Conservation (phyloP, 1,140 invertebrate genomes). For the Archegozetes longisetosus region DNA sequence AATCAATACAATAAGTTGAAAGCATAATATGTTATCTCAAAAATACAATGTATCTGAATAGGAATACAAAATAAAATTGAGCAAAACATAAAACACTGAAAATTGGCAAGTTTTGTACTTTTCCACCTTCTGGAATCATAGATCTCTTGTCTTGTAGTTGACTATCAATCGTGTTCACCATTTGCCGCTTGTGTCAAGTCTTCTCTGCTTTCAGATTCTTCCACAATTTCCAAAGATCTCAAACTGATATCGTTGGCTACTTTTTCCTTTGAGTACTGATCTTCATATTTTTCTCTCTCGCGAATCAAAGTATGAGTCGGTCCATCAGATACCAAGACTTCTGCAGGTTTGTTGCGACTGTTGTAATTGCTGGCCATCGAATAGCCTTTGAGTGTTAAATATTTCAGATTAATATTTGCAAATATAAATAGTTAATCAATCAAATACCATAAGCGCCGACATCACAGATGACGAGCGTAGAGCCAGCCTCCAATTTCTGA, state of each 20-base stretch:
- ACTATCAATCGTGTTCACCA: background rate
- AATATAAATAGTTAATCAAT: background rate
- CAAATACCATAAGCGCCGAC: constrained; percentile 30
- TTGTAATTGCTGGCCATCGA: constrained; percentile 36
- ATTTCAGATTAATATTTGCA: background rate
- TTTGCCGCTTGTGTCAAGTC: background rate
- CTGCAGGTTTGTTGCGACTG: constrained; percentile 28
- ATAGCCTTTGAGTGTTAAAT: constrained; percentile 18
- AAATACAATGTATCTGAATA: no score
- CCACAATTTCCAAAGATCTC: background rate
- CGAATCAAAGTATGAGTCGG: constrained; percentile 23
- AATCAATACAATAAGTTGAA: no score
- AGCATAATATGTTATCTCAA: no score
- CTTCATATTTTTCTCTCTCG: constrained; percentile 26
- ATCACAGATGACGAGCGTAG: constrained; percentile 29
- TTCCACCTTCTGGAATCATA: no score
- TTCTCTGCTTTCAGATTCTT: constrained; percentile 7
- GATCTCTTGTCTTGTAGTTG: no score
- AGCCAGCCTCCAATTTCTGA: constrained; percentile 22
- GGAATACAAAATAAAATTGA: no score
- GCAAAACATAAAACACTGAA: no score
- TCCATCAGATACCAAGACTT: constrained; percentile 28
- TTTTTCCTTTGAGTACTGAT: constrained; percentile 14
- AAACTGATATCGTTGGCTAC: constrained; percentile 3
- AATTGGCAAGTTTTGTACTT: no score